Evolutionary conservation across 2,113 vertebrate genomes (phyloP).

Genomic region (Mus pahari): DNA sequence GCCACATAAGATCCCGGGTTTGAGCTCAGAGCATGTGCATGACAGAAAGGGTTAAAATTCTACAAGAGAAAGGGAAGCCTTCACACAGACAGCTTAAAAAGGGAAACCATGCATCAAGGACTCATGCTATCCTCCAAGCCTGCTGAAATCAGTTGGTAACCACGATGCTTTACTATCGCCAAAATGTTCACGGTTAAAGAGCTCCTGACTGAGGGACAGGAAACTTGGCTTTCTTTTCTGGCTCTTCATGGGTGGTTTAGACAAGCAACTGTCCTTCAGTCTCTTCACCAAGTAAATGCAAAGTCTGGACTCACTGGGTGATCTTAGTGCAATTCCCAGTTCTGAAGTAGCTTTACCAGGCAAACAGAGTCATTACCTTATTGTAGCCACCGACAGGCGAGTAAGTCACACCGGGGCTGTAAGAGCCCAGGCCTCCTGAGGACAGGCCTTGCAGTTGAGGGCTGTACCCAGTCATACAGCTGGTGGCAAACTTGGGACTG

Average conservation of each 20-base stretch:
- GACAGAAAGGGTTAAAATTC: background rate
- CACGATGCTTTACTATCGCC: background rate
- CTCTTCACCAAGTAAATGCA: constrained; percentile 17
- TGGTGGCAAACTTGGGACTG: constrained; percentile 93
- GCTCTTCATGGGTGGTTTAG: background rate
- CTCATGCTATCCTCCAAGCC: background rate
- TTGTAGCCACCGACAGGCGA: constrained; percentile 87
- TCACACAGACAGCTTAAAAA: background rate
- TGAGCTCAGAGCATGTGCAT: background rate
- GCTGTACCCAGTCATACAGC: constrained; percentile 92
- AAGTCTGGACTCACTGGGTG: background rate
- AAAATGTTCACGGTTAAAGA: background rate
- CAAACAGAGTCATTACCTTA: constrained; percentile 87
- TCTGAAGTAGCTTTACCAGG: constrained; percentile 16
- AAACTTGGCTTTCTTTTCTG: constrained; percentile 1
- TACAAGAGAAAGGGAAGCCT: background rate
- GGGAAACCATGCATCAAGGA: background rate
- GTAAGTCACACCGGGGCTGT: constrained; percentile 81
- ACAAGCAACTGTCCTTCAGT: background rate
- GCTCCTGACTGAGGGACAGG: background rate
- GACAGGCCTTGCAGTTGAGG: constrained; percentile 89
- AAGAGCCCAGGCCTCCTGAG: constrained; percentile 86
- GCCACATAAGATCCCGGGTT: background rate
- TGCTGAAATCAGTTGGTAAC: background rate
- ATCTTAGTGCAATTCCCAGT: background rate